A percentile compares a stretch with the other conserved stretches of the same genome.
phyloP scores from a whole-genome alignment of 2,113 vertebrate species.

The Cebus imitator region DNA sequence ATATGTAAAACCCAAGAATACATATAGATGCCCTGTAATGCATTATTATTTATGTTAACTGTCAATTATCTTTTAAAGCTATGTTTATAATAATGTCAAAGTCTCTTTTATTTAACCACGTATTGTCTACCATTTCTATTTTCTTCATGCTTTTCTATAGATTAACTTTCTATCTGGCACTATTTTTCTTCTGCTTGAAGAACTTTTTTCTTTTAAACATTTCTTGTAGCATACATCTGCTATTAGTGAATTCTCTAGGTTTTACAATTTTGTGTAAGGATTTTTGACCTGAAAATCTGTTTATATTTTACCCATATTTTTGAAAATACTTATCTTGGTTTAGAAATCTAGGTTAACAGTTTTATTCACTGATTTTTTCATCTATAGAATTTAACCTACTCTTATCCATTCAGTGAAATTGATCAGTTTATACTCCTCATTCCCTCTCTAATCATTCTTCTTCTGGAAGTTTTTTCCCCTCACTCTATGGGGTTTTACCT shows the following conservation, averaged over 20 bases:
- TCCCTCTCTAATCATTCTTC: neutral
- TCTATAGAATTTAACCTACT: neutral
- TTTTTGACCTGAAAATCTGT: neutral
- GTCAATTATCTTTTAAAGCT: neutral
- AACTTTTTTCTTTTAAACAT: neutral
- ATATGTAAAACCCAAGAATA: neutral
- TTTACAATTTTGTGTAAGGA: neutral
- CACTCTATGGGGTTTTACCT: neutral
- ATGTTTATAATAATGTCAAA: neutral
- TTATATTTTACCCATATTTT: constrained; percentile 8
- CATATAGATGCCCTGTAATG: neutral
- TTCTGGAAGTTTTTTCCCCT: neutral
- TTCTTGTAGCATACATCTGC: neutral
- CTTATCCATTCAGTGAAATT: neutral
- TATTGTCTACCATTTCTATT: neutral
- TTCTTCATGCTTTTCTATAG: neutral
- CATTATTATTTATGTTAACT: neutral
- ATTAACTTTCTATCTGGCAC: neutral
- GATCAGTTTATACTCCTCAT: neutral
- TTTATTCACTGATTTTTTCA: neutral
- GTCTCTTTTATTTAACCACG: neutral
- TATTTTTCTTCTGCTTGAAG: neutral
- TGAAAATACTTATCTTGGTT: neutral
- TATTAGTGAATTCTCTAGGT: neutral
- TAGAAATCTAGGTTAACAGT: constrained; percentile 17